Conservation (phyloP, 2,113 vertebrate species). For the Nipponia nippon region DNA sequence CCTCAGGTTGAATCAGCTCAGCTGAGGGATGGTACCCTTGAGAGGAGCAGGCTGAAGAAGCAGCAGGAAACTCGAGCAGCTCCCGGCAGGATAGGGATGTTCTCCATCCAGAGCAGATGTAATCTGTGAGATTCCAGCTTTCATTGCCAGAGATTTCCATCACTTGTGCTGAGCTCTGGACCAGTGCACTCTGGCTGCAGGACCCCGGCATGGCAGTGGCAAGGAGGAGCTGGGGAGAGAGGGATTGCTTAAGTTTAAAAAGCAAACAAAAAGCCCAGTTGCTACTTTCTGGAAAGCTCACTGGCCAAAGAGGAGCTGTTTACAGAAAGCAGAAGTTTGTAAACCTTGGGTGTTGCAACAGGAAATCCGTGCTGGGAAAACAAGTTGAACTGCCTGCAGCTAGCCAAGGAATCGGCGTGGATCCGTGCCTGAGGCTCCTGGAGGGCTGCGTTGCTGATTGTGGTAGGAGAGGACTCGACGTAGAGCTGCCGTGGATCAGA, state of each 20-base stretch:
- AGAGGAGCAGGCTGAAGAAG: neutral
- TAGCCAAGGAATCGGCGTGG: neutral
- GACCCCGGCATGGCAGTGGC: neutral
- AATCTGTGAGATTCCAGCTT: neutral
- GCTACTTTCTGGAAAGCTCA: neutral
- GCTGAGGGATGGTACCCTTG: neutral
- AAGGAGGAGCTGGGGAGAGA: neutral
- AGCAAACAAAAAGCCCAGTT: neutral
- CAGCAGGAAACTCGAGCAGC: neutral
- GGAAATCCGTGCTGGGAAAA: constrained; percentile 45
- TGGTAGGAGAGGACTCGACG: neutral
- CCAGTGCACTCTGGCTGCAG: neutral
- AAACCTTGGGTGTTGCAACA: constrained; percentile 49
- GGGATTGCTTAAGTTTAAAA: neutral
- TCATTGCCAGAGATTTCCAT: neutral
- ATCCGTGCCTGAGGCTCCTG: neutral
- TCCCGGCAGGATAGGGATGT: neutral
- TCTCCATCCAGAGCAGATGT: neutral
- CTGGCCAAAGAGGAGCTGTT: constrained; percentile 8
- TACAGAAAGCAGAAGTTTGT: neutral
- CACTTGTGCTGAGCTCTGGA: neutral
- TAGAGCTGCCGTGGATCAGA: neutral
- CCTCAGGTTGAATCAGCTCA: neutral
- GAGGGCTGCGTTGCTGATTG: neutral
- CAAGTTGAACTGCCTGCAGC: neutral